These are phyloP conservation scores for Acromyrmex charruanus DNA, from an alignment of 1,140 invertebrate species.

Conservation along the genomic window DNA sequence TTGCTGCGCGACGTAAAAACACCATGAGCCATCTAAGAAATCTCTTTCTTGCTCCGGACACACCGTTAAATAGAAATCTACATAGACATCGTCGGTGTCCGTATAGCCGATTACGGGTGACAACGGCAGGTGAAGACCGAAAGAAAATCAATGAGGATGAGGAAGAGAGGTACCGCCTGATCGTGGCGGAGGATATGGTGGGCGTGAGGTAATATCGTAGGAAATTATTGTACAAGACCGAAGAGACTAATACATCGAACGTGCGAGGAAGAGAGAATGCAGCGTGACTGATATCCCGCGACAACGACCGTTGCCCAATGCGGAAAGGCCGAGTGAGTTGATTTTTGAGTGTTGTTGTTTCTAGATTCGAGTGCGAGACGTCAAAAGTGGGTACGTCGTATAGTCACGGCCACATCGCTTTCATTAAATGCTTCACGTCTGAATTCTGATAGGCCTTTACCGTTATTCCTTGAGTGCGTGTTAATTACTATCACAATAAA, in stretches of 20 bases:
- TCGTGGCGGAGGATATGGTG: conserved; percentile 48
- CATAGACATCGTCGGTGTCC: conserved; percentile 29
- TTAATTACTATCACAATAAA: conserved; percentile 33
- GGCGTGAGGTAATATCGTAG: conserved; percentile 57
- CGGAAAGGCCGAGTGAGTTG: conserved; percentile 8
- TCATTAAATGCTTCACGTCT: conserved; percentile 15
- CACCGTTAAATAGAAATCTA: conserved; percentile 66
- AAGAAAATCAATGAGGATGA: conserved; percentile 51
- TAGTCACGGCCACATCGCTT: not conserved
- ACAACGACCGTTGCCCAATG: conserved; percentile 24
- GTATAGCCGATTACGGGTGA: conserved; percentile 24
- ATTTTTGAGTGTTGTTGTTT: conserved; percentile 40
- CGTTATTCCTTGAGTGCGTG: not conserved
- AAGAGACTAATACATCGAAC: conserved; percentile 41
- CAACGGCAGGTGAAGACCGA: conserved; percentile 56
- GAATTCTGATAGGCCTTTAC: not conserved
- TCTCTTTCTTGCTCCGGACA: conserved; percentile 66
- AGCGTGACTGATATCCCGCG: conserved; percentile 41
- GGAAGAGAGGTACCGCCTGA: conserved; percentile 10
- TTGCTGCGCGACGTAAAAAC: conserved; percentile 59
- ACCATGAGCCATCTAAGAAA: conserved; percentile 63
- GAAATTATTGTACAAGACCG: conserved; percentile 36
- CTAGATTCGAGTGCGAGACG: conserved; percentile 35
- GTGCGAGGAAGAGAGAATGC: conserved; percentile 3
- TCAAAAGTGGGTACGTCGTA: not conserved